phyloP scores from a whole-genome alignment of 2,888 invertebrate genomes.

The Athetis lepigone region DNA sequence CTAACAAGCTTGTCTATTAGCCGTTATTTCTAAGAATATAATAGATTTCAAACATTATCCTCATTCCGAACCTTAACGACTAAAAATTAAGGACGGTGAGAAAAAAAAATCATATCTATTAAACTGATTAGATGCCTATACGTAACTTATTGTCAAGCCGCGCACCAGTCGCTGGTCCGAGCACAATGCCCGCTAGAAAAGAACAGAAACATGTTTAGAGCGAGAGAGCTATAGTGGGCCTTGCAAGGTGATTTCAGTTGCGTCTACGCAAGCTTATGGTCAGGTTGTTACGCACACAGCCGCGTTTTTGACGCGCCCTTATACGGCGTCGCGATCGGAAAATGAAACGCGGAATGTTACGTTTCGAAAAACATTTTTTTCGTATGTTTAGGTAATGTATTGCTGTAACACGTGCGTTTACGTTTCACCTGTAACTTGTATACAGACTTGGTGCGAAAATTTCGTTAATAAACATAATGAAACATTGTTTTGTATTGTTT shows the following conservation, averaged over 20 bases:
- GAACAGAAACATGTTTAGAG: constrained; percentile 77
- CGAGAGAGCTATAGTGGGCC: constrained; percentile 86
- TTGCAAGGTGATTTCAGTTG: constrained; percentile 91
- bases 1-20: constrained; percentile 27
- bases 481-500: constrained; percentile 60
- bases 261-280: constrained; percentile 87
- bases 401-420: constrained; percentile 48
- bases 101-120: constrained; percentile 88
- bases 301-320: constrained; percentile 70
- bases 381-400: constrained; percentile 65
- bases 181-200: constrained; percentile 89
- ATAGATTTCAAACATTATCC: constrained; percentile 33
- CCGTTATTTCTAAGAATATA: constrained; percentile 40
- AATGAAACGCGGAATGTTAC: constrained; percentile 70
- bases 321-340: constrained; percentile 76
- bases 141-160: constrained; percentile 89
- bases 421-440: constrained; percentile 50
- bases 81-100: constrained; percentile 46
- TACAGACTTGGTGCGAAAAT: constrained; percentile 46
- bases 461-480: constrained; percentile 40
- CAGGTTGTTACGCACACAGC: constrained; percentile 87
- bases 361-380: constrained; percentile 58
- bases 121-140: constrained; percentile 90
- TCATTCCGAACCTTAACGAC: constrained; percentile 16
- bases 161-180: constrained; percentile 75